Conservation (phyloP, 2,888 invertebrate genomes). For the Leptinotarsa peninsularis region DNA sequence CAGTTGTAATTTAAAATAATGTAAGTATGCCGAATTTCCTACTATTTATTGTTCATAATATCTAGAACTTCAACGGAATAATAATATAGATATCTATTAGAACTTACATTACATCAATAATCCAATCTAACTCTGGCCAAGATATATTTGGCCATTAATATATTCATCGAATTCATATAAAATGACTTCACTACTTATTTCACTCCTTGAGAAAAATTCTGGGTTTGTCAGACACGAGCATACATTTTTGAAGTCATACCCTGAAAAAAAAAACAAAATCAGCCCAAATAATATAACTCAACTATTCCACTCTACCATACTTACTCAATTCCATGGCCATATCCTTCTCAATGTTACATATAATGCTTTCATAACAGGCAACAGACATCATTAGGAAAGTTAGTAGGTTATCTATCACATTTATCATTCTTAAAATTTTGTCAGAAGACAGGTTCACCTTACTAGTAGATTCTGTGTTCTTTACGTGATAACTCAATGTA, state of each 20-base stretch:
- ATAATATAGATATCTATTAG: constrained; percentile 18
- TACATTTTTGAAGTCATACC: constrained; percentile 66
- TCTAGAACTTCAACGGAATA: too few species aligned
- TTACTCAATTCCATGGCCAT: constrained; percentile 62
- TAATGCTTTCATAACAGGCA: constrained; percentile 58
- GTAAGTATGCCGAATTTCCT: too few species aligned
- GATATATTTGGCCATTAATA: constrained; percentile 71
- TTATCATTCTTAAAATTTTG: constrained; percentile 58
- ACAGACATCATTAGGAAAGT: constrained; percentile 65
- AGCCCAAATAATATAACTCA: neutral
- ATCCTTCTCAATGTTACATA: constrained; percentile 59
- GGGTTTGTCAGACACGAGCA: constrained; percentile 70
- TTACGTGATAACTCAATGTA: constrained; percentile 60
- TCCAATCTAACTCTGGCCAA: constrained; percentile 81
- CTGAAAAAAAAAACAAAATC: constrained; percentile 56
- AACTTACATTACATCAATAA: constrained; percentile 73
- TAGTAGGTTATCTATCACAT: constrained; percentile 62
- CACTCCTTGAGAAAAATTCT: constrained; percentile 73
- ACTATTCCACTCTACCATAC: constrained; percentile 38
- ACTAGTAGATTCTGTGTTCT: constrained; percentile 58
- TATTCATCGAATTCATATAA: constrained; percentile 74
- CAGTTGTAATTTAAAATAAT: too few species aligned
- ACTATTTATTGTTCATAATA: too few species aligned
- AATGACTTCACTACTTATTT: constrained; percentile 71
- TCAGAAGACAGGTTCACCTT: constrained; percentile 56